These are phyloP conservation scores for Sarcophaga caerulescens DNA, from an alignment of 2,888 invertebrate species.

Conservation along the genomic window DNA sequence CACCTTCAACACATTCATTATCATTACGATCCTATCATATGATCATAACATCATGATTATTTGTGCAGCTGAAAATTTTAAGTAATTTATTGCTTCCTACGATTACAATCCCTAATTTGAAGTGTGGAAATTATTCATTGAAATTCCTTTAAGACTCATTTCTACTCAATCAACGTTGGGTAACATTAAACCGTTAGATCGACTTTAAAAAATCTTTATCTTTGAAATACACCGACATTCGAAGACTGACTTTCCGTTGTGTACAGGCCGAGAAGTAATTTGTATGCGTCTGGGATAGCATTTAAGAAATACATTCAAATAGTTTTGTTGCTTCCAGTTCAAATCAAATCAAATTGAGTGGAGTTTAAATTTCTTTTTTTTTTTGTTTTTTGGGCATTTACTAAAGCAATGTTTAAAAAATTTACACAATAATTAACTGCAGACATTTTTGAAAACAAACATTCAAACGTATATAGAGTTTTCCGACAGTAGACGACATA, in stretches of 20 bases:
- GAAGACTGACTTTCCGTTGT: not conserved
- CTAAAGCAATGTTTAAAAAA: conserved; percentile 35
- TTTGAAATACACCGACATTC: conserved; percentile 37
- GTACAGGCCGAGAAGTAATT: not conserved
- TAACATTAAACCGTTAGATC: conserved; percentile 32
- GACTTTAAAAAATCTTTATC: conserved; percentile 37
- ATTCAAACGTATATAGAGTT: conserved; percentile 31
- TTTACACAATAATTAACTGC: conserved; percentile 41
- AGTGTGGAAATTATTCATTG: not conserved
- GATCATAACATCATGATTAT: not conserved
- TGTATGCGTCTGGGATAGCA: conserved; percentile 11
- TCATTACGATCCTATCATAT: no score
- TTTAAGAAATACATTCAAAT: conserved; percentile 49
- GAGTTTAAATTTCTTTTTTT: not conserved
- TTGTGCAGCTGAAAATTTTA: conserved; percentile 22
- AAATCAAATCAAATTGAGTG: conserved; percentile 28
- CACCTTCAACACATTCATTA: not conserved
- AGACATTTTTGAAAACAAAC: conserved; percentile 57
- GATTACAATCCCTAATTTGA: conserved; percentile 10
- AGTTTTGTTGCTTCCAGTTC: conserved; percentile 61
- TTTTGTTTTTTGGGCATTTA: not conserved
- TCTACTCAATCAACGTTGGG: not conserved
- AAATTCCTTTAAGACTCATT: not conserved
- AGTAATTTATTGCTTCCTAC: conserved; percentile 45
- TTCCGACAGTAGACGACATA: conserved; percentile 55